These are phyloP conservation scores for Perdita meconis DNA, from an alignment of 2,888 invertebrate genomes.

Conservation along the genomic window DNA sequence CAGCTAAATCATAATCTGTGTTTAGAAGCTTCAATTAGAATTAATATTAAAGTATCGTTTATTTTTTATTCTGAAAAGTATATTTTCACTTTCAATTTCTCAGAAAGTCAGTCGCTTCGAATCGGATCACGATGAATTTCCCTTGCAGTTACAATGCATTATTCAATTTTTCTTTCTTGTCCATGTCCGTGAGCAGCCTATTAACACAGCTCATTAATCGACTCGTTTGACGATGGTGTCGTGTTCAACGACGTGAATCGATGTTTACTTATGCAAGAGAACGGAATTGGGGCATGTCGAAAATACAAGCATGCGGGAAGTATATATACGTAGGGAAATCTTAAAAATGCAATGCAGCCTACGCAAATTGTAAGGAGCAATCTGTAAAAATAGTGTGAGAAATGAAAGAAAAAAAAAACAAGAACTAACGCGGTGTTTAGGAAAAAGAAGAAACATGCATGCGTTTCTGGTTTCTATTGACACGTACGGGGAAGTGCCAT, in stretches of 20 bases:
- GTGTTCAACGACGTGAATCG: constrained; percentile 6
- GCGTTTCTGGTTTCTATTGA: too few species aligned
- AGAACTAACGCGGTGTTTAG: too few species aligned
- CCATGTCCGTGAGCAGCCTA: background rate
- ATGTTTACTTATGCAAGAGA: constrained; percentile 26
- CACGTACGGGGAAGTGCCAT: too few species aligned
- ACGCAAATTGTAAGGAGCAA: background rate
- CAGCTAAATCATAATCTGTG: too few species aligned
- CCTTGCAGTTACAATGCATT: background rate
- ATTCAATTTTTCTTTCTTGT: constrained; percentile 21
- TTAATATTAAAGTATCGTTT: too few species aligned
- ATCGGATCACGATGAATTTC: background rate
- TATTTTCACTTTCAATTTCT: background rate
- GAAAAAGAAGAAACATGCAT: too few species aligned
- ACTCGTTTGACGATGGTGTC: constrained; percentile 2
- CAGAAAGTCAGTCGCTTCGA: background rate
- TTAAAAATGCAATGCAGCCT: background rate
- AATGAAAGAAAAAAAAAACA: too few species aligned
- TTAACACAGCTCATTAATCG: constrained; percentile 34
- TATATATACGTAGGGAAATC: background rate
- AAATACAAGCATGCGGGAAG: constrained; percentile 36
- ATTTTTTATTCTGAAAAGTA: too few species aligned
- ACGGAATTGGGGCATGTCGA: constrained; percentile 21
- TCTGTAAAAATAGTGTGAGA: too few species aligned
- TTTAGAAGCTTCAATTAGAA: too few species aligned